Base-by-base conservation (phyloP, 2,113 vertebrate species). In the Clarias macrocephalus region DNA sequence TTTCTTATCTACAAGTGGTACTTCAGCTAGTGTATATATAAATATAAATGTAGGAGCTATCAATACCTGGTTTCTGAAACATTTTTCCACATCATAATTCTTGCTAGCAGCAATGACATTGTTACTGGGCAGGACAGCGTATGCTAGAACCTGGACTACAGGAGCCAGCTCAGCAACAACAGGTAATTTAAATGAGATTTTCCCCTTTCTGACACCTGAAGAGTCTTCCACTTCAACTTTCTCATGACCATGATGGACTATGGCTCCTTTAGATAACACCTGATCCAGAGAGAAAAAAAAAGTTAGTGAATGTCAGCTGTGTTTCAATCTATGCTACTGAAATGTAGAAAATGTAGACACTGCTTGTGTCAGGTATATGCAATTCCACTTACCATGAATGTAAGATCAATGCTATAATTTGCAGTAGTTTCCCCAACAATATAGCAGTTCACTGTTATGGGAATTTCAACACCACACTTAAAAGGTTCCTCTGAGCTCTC, bases 61-160 rank as follows among this genome's bases (percentile, higher is more conserved):
- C 0, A 48, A 59, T 57, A 98, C 97, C 96, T 96, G 94, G 89
- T 97, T 95, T 85, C 82, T 92, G 88, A 97, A 98, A 90, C 97
- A 98, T 57, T 96, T 93, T 30, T 97, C 90, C 0, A 92, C 92
- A 3, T 25, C 10, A 86, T 97, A 94, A 23, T 85, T 90, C 28
- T 88, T 91, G 28, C 90, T 96, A 73, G 96, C 91, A 15, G 96
- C 96, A 12, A 97, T 90, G 72, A 98, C 91, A 8, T 93, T 92
- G 72, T 97, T 91, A 8, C 92, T 92, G 68, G 95, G 95, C 80
- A 98, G 95, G 21, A 97, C 52, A 0, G 93, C 92, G 42, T 97
- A 98, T 2, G 93, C 88, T 28, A 99, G 79, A 48, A 98, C 0
- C 42, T 92, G 90, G 56, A 95, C 42, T 0, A n/a, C 65, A 28